Percentiles rank a stretch among this genome's conserved stretches.
phyloP scores from a whole-genome alignment of 2,113 vertebrate genomes.

The Paracyprichromis sp. region DNA sequence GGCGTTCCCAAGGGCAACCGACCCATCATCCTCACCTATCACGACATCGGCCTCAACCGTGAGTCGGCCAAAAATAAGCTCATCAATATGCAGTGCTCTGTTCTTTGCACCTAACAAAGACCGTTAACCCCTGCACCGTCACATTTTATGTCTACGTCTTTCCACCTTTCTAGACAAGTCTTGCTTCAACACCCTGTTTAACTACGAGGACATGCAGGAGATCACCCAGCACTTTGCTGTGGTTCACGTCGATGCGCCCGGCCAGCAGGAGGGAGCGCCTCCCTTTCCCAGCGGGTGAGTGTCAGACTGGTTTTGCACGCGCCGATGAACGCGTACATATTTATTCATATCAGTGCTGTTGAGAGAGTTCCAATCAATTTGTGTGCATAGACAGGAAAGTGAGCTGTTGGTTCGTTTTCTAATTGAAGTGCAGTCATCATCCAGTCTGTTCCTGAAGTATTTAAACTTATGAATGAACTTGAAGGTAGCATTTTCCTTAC shows the following conservation, averaged over 20 bases:
- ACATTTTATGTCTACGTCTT: neutral
- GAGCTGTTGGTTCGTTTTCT: neutral
- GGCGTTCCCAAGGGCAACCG: constrained; percentile 87
- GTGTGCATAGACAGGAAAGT: neutral
- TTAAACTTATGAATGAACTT: neutral
- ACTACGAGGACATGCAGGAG: constrained; percentile 97
- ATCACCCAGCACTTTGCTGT: constrained; percentile 96
- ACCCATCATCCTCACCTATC: constrained; percentile 95
- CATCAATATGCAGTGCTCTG: neutral
- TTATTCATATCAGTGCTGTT: neutral
- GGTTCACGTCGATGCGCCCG: constrained; percentile 91
- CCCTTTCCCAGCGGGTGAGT: constrained; percentile 88
- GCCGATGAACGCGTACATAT: neutral
- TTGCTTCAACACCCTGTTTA: constrained; percentile 97
- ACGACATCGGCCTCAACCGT: constrained; percentile 98
- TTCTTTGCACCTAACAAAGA: neutral
- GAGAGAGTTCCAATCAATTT: neutral
- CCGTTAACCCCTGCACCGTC: neutral
- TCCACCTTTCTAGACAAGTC: constrained; percentile 82
- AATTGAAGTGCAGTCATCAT: neutral
- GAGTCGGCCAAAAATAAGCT: constrained; percentile 58
- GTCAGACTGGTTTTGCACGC: neutral
- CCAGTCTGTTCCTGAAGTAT: neutral
- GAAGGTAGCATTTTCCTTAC: neutral
- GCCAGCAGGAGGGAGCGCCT: constrained; percentile 89